Base-by-base conservation (phyloP, 2,888 invertebrate species). In the Corythucha ciliata region DNA sequence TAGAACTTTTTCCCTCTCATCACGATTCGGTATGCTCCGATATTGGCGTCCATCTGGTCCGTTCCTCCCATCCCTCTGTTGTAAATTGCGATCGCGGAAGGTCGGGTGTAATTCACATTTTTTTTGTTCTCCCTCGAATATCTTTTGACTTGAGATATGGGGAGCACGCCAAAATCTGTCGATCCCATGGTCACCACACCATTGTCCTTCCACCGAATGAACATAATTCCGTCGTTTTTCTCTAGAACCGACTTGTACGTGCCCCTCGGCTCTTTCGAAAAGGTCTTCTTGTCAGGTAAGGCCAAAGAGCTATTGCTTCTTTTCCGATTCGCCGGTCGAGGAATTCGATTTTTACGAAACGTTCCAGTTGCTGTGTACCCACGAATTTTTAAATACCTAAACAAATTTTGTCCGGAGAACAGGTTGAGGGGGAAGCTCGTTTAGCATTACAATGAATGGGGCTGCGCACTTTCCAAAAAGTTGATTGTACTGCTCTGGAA, bases 51-150 rank as follows among this genome's bases (percentile, higher is more conserved):
- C 49, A 53, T 54, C 4, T 27, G 45, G 46, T 58, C 57, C 27
- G 52, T 54, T 10, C 48, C 49, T 32, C 52, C 57, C 54, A 58
- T 58, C 26, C 48, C 33, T 29, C 41, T 21, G 49, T 58, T 57
- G 37, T 57, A 58, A 18, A 48, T 36, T 5, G 24, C 32, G 25
- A 54, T 45, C 10, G 36, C 37, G 18, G 16, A 34, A 25, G 56
- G 54, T 29, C 47, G 45, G 26, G 39, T 45, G n/a, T 51, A 34
- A 20, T 26, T 24, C 26, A 55, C 45, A 27, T 49, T 39, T 29
- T 47, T 57, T 34, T 49, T 54, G 22, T 52, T 14, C 24, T 22
- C 27, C 21, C 20, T 34, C 12, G 48, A 54, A 25, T 54, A 52
- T 21, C 49, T 25, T 24, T 42, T 52, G 8, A 46, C 52, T 20